Conservation (phyloP, 2,888 invertebrate genomes). For the Tipula lateralis region DNA sequence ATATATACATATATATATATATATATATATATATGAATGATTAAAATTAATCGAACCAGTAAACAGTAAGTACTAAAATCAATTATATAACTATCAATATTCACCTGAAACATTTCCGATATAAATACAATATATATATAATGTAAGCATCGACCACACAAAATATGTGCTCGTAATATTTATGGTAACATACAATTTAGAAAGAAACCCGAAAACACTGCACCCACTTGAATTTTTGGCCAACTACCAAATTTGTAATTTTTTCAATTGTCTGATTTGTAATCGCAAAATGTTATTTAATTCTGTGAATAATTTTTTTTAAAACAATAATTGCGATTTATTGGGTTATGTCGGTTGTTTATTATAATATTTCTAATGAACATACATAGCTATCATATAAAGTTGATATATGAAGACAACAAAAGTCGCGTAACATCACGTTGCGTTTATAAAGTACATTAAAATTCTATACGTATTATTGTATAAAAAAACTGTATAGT, state of each 20-base stretch:
- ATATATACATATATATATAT: no score
- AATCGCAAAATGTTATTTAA: neutral
- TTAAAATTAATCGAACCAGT: neutral
- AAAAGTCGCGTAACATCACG: neutral
- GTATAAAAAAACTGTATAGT: neutral
- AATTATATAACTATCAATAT: neutral
- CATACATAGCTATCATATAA: neutral
- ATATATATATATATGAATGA: no score
- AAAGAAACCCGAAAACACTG: neutral
- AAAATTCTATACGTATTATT: neutral
- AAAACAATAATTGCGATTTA: neutral
- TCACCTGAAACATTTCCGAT: slow-evolving; percentile 19
- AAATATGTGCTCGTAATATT: neutral
- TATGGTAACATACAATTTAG: neutral
- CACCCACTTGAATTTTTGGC: neutral
- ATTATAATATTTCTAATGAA: neutral
- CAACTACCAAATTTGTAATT: neutral
- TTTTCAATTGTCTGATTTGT: neutral
- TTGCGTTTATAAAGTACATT: neutral
- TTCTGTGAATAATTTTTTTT: neutral
- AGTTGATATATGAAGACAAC: neutral
- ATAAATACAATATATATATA: neutral
- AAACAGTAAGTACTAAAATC: neutral
- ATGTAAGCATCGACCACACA: neutral
- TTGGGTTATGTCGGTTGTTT: neutral